Evolutionary conservation across 1,140 invertebrate genomes (phyloP), one percentile per base, ranked within the genome.

Genomic region (Acarapis woodi): DNA sequence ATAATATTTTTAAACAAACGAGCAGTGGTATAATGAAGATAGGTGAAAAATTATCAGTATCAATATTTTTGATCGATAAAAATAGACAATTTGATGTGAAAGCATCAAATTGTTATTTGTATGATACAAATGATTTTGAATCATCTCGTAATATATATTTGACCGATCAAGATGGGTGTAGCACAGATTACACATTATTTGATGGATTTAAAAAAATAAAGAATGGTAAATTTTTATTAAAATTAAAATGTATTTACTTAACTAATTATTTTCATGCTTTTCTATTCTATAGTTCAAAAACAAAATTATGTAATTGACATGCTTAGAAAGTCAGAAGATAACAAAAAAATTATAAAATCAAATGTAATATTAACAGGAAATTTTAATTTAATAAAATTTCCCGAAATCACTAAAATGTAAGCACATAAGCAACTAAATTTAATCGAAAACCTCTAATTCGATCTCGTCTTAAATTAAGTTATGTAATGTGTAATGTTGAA

Each of bases 381-480:
- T 54, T 71, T 82, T 53, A 70, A 73, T 51, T 74, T 74, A 0
- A 79, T 82, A 53, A 79, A 79, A 54, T 82, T 82, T 55, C 76
- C 76, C 0, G 75, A 82, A 48, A 66, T 71, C n/a, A n/a, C n/a
- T n/a, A n/a, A n/a, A n/a, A n/a, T n/a, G n/a, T n/a, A n/a, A n/a
- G n/a, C n/a, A n/a, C n/a, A n/a, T n/a, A n/a, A n/a, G n/a, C n/a
- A n/a, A n/a, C n/a, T n/a, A n/a, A n/a, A n/a, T n/a, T n/a, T n/a
- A n/a, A n/a, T n/a, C n/a, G n/a, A n/a, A n/a, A n/a, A n/a, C n/a
- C n/a, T n/a, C n/a, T n/a, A n/a, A n/a, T n/a, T n/a, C n/a, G n/a
- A n/a, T n/a, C n/a, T n/a, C n/a, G n/a, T n/a, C n/a, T n/a, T n/a
- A n/a, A n/a, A n/a, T n/a, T n/a, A n/a, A n/a, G n/a, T n/a, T 19